Percentiles rank a stretch among this genome's conserved stretches.
phyloP scores from a whole-genome alignment of 2,113 vertebrate genomes.

The Lamprotornis superbus region DNA sequence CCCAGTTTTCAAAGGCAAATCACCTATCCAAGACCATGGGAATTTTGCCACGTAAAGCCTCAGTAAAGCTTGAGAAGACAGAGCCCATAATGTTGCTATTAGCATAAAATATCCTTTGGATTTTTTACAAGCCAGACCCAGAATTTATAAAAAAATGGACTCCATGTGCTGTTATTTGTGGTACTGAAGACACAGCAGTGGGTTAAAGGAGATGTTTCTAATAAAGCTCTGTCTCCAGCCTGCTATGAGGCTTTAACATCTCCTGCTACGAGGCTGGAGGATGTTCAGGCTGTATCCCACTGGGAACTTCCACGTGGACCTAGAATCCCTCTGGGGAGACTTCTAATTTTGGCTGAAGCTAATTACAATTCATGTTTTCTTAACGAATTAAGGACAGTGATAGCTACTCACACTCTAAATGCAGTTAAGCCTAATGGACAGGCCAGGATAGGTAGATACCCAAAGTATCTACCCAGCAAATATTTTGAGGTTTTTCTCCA shows the following conservation, averaged over 20 bases:
- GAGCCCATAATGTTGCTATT: conserved; percentile 26
- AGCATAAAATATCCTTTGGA: background rate
- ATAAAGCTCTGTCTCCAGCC: background rate
- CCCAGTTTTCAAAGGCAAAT: background rate
- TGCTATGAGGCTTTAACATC: background rate
- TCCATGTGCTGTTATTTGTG: background rate
- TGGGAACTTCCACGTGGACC: conserved; percentile 23
- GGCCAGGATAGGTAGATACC: conserved; percentile 13
- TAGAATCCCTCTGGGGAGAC: conserved; percentile 33
- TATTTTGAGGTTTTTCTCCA: conserved; percentile 67
- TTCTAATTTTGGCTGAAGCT: conserved; percentile 47
- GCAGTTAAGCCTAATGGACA: conserved; percentile 52
- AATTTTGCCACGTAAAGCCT: background rate
- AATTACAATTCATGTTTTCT: conserved; percentile 74
- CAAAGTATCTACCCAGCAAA: conserved; percentile 59
- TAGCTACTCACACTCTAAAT: conserved; percentile 37
- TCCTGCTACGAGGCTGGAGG: background rate
- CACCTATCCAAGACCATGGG: background rate
- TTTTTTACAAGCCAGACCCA: background rate
- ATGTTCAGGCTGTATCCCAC: background rate
- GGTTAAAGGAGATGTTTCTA: conserved; percentile 30
- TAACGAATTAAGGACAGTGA: conserved; percentile 65
- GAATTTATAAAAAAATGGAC: background rate
- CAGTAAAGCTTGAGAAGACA: background rate
- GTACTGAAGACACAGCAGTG: background rate